phyloP scores from a whole-genome alignment of 2,888 invertebrate genomes.

The Bellardia pandia region DNA sequence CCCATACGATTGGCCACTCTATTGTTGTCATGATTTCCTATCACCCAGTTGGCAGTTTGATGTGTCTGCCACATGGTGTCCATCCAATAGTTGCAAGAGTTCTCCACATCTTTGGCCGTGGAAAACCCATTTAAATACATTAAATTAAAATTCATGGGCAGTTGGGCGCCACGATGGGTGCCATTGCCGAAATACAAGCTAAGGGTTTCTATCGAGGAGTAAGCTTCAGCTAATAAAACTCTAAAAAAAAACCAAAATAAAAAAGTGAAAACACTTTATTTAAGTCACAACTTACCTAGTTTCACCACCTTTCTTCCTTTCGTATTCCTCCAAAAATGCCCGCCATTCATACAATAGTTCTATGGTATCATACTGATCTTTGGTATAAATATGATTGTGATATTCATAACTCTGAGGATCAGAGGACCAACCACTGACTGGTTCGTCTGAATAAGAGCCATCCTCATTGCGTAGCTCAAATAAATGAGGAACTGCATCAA shows the following conservation, averaged over 20 bases:
- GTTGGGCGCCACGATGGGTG: conserved; percentile 84
- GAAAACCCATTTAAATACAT: conserved; percentile 85
- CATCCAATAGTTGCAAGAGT: conserved; percentile 86
- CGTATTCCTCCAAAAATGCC: conserved; percentile 85
- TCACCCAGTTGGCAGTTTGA: conserved; percentile 88
- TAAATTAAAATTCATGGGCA: conserved; percentile 89
- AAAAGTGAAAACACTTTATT: no score
- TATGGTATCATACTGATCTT: conserved; percentile 86
- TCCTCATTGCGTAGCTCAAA: conserved; percentile 83
- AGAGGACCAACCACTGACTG: conserved; percentile 83
- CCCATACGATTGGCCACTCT: conserved; percentile 88
- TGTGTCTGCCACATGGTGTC: conserved; percentile 85
- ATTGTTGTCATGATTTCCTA: conserved; percentile 89
- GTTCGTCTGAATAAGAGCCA: conserved; percentile 84
- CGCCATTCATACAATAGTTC: conserved; percentile 86
- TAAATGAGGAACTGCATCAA: conserved; percentile 87
- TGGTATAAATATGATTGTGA: conserved; percentile 87
- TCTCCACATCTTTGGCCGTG: conserved; percentile 85
- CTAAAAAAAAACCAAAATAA: conserved; percentile 13
- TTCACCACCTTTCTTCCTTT: conserved; percentile 78
- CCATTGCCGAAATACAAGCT: conserved; percentile 86
- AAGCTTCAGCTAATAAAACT: conserved; percentile 85
- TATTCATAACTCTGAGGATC: conserved; percentile 86
- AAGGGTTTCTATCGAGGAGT: conserved; percentile 84
- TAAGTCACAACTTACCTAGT: conserved; percentile 76